Conservation (phyloP, 2,888 invertebrate genomes). For the Oxyteleia sp. region DNA sequence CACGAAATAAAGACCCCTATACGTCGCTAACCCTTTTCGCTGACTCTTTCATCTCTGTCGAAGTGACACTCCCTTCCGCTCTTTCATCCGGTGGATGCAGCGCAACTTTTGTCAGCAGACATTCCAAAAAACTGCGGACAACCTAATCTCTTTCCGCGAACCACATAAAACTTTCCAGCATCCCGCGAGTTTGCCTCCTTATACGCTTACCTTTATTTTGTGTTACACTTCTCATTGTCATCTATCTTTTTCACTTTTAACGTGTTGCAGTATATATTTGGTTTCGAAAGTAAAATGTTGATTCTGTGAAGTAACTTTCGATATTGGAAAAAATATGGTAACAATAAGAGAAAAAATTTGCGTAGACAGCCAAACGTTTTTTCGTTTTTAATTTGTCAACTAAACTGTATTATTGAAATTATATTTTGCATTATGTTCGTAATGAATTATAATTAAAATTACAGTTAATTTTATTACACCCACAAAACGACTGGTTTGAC, state of each 20-base stretch:
- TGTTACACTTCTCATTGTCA: constrained; percentile 30
- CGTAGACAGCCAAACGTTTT: too few relatives aligned
- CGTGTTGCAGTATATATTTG: not conserved
- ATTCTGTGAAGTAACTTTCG: not conserved
- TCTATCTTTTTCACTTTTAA: constrained; percentile 34
- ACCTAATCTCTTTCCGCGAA: constrained; percentile 55
- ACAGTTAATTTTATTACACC: too few relatives aligned
- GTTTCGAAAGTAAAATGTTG: not conserved
- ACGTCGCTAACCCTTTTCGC: constrained; percentile 37
- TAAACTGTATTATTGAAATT: too few relatives aligned
- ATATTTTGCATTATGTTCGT: too few relatives aligned
- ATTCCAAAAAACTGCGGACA: constrained; percentile 43
- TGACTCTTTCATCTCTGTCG: constrained; percentile 35
- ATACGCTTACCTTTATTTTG: constrained; percentile 42
- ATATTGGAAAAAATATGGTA: not conserved
- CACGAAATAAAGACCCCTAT: constrained; percentile 34
- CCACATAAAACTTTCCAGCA: constrained; percentile 46
- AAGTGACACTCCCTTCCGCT: constrained; percentile 33
- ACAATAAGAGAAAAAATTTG: too few relatives aligned
- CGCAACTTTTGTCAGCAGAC: constrained; percentile 35
- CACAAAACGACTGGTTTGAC: too few relatives aligned
- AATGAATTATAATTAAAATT: too few relatives aligned
- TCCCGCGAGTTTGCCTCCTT: constrained; percentile 33
- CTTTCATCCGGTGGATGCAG: constrained; percentile 14
- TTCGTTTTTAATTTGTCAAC: too few relatives aligned